These are phyloP conservation scores for Donacobius atricapilla DNA, from an alignment of 2,113 vertebrate species.

Conservation along the genomic window DNA sequence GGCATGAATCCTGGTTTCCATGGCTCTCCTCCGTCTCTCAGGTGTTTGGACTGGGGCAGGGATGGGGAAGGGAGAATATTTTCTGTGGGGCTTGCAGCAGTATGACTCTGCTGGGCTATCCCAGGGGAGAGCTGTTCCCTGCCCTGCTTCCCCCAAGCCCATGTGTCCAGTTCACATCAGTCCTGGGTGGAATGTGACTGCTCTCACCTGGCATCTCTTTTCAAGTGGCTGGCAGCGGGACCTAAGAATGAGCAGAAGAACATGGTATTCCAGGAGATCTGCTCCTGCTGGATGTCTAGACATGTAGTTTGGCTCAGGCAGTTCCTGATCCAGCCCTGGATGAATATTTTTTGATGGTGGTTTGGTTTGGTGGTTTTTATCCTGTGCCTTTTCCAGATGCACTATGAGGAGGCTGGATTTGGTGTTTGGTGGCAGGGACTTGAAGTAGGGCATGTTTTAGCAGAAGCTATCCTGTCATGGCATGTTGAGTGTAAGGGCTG, in stretches of 20 bases:
- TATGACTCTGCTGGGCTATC: not conserved
- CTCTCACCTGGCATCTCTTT: not conserved
- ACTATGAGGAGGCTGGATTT: not conserved
- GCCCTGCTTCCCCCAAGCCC: accelerated
- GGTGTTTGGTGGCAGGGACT: not conserved
- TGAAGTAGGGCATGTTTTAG: not conserved
- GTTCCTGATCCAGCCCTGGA: not conserved
- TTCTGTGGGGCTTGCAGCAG: not conserved
- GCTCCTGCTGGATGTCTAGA: not conserved
- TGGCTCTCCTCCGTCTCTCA: not conserved
- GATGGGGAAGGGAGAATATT: not conserved
- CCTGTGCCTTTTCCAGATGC: not conserved
- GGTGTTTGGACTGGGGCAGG: slow-evolving; percentile 3
- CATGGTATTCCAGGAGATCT: not conserved
- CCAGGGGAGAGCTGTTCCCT: not conserved
- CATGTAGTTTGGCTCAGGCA: not conserved
- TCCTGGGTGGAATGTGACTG: not conserved
- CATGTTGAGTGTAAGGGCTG: not conserved
- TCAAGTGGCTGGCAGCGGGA: accelerated
- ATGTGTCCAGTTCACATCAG: not conserved
- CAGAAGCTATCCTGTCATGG: not conserved
- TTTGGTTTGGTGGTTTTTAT: not conserved
- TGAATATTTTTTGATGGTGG: not conserved
- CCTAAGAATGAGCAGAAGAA: not conserved
- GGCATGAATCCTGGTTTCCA: not conserved